Conservation (phyloP, 1,140 invertebrate genomes). For the Drosophila fuyamai region DNA sequence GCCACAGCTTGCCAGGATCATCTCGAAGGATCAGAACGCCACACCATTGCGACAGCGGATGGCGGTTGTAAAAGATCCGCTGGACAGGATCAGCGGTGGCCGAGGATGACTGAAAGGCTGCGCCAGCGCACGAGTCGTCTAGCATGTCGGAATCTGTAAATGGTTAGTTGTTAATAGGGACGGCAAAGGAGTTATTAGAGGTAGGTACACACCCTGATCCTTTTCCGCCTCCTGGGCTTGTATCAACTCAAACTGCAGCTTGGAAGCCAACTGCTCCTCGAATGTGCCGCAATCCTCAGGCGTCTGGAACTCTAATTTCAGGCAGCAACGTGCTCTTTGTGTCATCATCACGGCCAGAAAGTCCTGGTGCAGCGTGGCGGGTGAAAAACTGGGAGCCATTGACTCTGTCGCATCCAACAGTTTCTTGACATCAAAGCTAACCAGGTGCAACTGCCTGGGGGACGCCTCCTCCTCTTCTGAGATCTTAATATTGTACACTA, state of each 20-base stretch:
- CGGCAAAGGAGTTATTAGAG: neutral
- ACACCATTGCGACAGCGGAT: constrained; percentile 43
- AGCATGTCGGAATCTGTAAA: constrained; percentile 11
- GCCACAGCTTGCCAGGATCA: constrained; percentile 50
- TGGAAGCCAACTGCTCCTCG: constrained; percentile 42
- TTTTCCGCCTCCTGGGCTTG: neutral
- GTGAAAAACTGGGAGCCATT: constrained; percentile 37
- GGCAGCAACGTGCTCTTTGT: constrained; percentile 27
- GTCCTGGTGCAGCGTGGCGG: constrained; percentile 57
- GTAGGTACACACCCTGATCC: constrained; percentile 9
- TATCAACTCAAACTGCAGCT: constrained; percentile 25
- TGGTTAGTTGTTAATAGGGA: neutral
- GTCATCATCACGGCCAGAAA: constrained; percentile 64
- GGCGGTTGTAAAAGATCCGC: constrained; percentile 58
- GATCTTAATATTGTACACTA: constrained; percentile 36
- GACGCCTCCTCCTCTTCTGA: neutral
- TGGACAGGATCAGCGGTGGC: constrained; percentile 8
- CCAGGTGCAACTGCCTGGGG: constrained; percentile 46
- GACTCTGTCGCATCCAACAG: constrained; percentile 33
- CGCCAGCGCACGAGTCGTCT: constrained; percentile 10
- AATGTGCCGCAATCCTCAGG: constrained; percentile 26
- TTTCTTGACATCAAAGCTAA: constrained; percentile 33
- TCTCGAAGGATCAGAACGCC: constrained; percentile 52
- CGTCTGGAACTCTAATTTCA: constrained; percentile 46
- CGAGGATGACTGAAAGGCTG: neutral